Evolutionary conservation across 2,113 vertebrate species (phyloP).

Genomic region (Peromyscus californicus): DNA sequence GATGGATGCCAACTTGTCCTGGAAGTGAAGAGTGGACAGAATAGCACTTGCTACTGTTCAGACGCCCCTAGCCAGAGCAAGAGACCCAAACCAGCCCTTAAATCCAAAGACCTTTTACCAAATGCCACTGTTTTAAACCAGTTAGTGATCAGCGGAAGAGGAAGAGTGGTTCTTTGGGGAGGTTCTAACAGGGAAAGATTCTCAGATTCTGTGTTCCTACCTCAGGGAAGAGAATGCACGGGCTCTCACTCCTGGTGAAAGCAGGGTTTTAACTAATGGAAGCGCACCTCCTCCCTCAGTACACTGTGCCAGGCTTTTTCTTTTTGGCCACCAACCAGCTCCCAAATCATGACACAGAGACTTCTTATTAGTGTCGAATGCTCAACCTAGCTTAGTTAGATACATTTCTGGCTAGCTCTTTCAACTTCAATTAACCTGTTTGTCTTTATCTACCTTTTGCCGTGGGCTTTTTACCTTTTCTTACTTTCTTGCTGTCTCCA

Average conservation of each 20-base stretch:
- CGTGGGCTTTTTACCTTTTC: background rate
- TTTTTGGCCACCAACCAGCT: background rate
- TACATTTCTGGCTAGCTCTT: background rate
- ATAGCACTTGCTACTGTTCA: background rate
- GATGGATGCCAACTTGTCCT: background rate
- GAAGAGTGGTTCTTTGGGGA: background rate
- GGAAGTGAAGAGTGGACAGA: background rate
- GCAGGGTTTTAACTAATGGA: background rate
- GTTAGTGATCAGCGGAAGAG: background rate
- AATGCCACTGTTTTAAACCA: conserved; percentile 23
- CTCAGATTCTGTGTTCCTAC: background rate
- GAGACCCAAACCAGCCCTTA: background rate
- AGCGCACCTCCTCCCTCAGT: background rate
- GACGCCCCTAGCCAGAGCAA: background rate
- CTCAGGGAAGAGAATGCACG: background rate
- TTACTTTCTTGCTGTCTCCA: background rate
- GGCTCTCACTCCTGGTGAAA: background rate
- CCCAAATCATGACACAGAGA: background rate
- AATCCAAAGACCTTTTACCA: background rate
- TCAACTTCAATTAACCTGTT: background rate
- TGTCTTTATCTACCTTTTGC: background rate
- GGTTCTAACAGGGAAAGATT: background rate
- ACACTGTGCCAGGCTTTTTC: background rate
- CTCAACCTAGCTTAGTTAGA: background rate
- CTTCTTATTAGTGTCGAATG: background rate